These are phyloP conservation scores for Drosophila dunni DNA, from an alignment of 1,140 invertebrate species.

Conservation along the genomic window DNA sequence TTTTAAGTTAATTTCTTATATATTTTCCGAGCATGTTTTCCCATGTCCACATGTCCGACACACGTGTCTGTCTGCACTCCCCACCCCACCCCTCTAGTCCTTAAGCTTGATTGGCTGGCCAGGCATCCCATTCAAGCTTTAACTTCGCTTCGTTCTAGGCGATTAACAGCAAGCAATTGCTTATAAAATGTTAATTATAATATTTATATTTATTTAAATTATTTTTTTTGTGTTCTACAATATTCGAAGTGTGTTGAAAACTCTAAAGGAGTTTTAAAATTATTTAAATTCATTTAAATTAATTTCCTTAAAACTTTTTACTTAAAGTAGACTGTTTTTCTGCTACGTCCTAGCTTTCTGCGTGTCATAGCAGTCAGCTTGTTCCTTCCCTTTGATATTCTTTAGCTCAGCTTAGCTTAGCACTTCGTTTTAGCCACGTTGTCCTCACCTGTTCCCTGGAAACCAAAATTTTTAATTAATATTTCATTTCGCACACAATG, in stretches of 20 bases:
- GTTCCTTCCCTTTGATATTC: background rate
- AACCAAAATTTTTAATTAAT: background rate
- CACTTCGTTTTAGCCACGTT: conserved; percentile 5
- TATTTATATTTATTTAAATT: background rate
- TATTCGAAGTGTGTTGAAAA: background rate
- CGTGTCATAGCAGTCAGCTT: background rate
- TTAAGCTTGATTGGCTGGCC: conserved; percentile 34
- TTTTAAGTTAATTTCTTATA: conserved; percentile 81
- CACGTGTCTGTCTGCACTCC: background rate
- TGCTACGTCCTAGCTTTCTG: background rate
- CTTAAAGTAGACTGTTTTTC: background rate
- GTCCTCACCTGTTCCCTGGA: background rate
- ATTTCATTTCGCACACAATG: conserved; percentile 21
- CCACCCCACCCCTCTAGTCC: conserved; percentile 4
- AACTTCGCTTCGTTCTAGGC: conserved; percentile 4
- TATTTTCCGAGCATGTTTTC: conserved; percentile 59
- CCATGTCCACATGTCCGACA: conserved; percentile 44
- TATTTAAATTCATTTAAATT: no score
- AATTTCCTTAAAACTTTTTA: background rate
- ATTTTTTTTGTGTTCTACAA: background rate
- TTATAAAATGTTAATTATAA: background rate
- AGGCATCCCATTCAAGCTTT: conserved; percentile 19
- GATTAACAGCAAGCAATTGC: conserved; percentile 17
- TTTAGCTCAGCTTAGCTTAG: conserved; percentile 1
- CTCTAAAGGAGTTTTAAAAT: background rate